Percentiles rank a stretch among this genome's conserved stretches.
Evolutionary conservation across 37 sponge, comb jelly and placozoan genomes (phyloP).

Genomic region (Agelas oroides): DNA sequence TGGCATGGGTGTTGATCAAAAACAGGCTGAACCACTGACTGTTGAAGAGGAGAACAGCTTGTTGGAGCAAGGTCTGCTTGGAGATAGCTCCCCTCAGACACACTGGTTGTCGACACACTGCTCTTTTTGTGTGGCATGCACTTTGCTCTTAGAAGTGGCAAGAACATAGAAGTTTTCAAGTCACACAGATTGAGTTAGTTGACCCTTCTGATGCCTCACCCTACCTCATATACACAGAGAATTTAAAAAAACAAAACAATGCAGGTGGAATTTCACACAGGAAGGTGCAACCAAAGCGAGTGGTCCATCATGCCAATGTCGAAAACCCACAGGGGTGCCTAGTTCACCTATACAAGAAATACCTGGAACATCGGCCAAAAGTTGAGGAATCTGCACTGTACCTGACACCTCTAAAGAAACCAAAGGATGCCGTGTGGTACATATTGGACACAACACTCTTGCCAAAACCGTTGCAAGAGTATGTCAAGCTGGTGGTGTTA

Average conservation of each 20-base stretch:
- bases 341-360: not conserved
- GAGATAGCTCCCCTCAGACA: not conserved
- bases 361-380: not conserved
- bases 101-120: not conserved
- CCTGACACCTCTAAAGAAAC: not conserved
- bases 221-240: too few species aligned
- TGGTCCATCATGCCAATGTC: not conserved
- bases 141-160: not conserved
- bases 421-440: not conserved
- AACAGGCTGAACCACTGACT: not conserved
- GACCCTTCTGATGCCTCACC: not conserved
- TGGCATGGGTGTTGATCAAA: not conserved
- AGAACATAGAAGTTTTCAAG: not conserved
- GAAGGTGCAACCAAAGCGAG: not conserved
- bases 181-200: not conserved
- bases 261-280: not conserved
- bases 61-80: not conserved
- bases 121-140: not conserved
- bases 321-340: not conserved
- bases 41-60: not conserved
- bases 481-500: not conserved
- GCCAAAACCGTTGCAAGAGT: not conserved
- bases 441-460: conserved; percentile 19
- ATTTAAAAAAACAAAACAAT: too few species aligned
- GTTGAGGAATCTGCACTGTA: not conserved